Percentiles rank a stretch among this genome's conserved stretches.
Evolutionary conservation across 2,888 invertebrate species (phyloP).

Genomic region (Nezara viridula): DNA sequence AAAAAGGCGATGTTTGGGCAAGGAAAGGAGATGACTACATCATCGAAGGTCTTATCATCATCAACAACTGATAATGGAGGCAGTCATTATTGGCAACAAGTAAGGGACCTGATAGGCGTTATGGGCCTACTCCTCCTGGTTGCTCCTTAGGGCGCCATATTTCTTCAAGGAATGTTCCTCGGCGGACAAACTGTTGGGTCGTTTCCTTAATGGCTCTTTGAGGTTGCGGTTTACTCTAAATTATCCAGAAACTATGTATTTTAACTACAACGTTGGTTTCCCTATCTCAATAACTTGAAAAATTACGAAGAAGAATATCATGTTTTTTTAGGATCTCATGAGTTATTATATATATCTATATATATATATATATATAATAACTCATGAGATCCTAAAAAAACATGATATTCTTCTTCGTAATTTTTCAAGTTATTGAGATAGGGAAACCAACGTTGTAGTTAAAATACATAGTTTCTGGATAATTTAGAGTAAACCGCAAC

Average conservation of each 20-base stretch:
- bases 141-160: not conserved
- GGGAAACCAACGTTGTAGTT: not conserved
- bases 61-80: slow-evolving; percentile 14
- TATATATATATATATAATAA: not conserved
- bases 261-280: not conserved
- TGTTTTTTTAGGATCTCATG: too few relatives aligned
- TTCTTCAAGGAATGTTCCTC: not conserved
- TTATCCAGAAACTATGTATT: slow-evolving; percentile 12
- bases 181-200: not conserved
- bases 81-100: slow-evolving; percentile 25
- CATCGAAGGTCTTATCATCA: slow-evolving; percentile 12
- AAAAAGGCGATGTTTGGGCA: not conserved
- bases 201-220: not conserved
- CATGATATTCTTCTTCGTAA: too few relatives aligned
- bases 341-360: not conserved
- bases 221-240: not conserved
- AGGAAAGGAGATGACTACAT: not conserved
- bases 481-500: not conserved
- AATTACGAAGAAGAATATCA: too few relatives aligned
- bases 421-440: too few relatives aligned
- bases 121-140: not conserved
- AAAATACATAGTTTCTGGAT: slow-evolving; percentile 10
- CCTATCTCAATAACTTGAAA: too few relatives aligned
- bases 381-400: too few relatives aligned
- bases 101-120: not conserved